Evolutionary conservation across 1,140 invertebrate genomes (phyloP).

Genomic region (Pinna nobilis): DNA sequence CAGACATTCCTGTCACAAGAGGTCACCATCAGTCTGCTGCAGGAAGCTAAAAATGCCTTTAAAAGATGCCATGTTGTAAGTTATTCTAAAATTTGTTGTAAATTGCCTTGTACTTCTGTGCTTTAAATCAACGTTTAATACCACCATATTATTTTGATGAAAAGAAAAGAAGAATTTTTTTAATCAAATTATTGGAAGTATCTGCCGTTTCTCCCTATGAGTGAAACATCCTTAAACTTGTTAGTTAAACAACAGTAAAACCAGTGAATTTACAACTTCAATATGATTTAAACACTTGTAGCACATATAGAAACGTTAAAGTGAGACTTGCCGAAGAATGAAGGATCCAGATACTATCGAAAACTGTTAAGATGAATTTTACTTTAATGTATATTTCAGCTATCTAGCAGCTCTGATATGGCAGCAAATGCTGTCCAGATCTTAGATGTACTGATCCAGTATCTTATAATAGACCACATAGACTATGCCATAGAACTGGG

Average conservation of each 20-base stretch:
- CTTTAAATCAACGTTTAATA: background rate
- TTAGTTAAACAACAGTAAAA: too few species aligned
- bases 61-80: slow-evolving; percentile 88
- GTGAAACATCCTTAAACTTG: too few species aligned
- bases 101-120: background rate
- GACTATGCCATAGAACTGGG: slow-evolving; percentile 97
- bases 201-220: too few species aligned
- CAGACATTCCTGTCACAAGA: slow-evolving; percentile 98
- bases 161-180: too few species aligned
- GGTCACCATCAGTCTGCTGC: slow-evolving; percentile 93
- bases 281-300: too few species aligned
- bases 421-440: slow-evolving; percentile 88
- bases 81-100: background rate
- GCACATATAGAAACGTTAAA: too few species aligned
- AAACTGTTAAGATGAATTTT: too few species aligned
- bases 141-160: too few species aligned
- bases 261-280: too few species aligned
- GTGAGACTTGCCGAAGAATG: too few species aligned
- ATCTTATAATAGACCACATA: slow-evolving; percentile 93
- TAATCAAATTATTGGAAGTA: too few species aligned
- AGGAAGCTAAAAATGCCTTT: slow-evolving; percentile 93
- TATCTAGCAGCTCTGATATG: slow-evolving; percentile 88
- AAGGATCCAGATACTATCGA: too few species aligned
- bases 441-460: slow-evolving; percentile 90
- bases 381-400: slow-evolving; percentile 75